These are phyloP conservation scores for Calonectris borealis DNA, from an alignment of 2,113 vertebrate species.

Conservation along the genomic window DNA sequence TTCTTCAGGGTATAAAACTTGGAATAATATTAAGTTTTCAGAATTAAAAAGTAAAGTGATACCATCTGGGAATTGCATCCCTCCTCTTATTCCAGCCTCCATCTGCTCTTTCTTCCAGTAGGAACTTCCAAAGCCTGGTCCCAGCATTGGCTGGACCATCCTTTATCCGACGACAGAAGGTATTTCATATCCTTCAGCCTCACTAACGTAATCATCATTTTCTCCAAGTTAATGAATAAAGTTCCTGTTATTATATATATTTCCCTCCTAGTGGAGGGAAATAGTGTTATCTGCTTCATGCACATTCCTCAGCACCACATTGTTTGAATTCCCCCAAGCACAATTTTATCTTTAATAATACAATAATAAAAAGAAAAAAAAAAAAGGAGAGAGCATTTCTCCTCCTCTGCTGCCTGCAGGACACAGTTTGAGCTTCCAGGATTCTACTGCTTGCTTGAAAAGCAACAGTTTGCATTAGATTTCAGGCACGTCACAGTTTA, in stretches of 20 bases:
- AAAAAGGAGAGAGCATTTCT: background rate
- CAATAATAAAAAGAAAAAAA: background rate
- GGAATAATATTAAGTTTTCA: background rate
- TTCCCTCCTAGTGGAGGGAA: background rate
- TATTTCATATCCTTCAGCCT: background rate
- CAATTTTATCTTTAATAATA: constrained; percentile 32
- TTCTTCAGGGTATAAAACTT: background rate
- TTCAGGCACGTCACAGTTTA: background rate
- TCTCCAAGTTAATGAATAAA: constrained; percentile 38
- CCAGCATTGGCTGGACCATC: background rate
- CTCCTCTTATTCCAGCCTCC: background rate
- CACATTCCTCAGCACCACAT: background rate
- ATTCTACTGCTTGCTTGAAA: background rate
- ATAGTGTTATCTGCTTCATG: constrained; percentile 15
- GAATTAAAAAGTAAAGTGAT: background rate
- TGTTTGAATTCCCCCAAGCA: background rate
- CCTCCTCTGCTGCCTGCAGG: background rate
- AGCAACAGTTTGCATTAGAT: background rate
- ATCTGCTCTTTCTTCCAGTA: background rate
- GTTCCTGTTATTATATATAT: background rate
- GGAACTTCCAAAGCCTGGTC: background rate
- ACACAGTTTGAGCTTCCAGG: background rate
- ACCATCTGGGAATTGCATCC: background rate
- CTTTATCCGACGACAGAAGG: background rate
- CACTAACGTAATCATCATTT: background rate